These are phyloP conservation scores for Dolichallabes microphthalmus DNA, from an alignment of 2,113 vertebrate species.

Conservation along the genomic window DNA sequence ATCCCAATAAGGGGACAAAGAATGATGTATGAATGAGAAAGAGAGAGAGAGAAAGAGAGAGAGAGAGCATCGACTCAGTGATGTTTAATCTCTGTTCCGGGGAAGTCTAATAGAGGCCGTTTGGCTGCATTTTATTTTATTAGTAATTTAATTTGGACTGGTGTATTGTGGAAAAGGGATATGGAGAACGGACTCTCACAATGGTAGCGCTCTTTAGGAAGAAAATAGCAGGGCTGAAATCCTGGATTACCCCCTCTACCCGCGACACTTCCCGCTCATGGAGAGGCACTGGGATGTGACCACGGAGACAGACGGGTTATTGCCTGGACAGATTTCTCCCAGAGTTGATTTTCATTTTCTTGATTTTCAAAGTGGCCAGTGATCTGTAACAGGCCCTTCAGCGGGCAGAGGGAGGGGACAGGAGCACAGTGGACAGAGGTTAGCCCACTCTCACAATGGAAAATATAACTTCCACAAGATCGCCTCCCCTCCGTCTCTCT, in stretches of 20 bases:
- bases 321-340: conserved; percentile 57
- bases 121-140: conserved; percentile 82
- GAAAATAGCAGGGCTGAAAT: conserved; percentile 44
- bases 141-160: conserved; percentile 80
- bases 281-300: conserved; percentile 59
- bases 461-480: conserved; percentile 22
- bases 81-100: conserved; percentile 86
- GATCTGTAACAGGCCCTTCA: conserved; percentile 58
- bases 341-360: conserved; percentile 60
- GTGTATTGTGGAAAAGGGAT: conserved; percentile 43
- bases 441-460: conserved; percentile 36
- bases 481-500: background rate
- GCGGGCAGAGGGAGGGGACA: conserved; percentile 31
- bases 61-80: conserved; percentile 78
- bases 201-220: conserved; percentile 42
- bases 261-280: conserved; percentile 56
- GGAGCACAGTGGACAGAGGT: conserved; percentile 43
- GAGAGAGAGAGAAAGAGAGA: conserved; percentile 65
- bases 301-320: conserved; percentile 53
- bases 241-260: conserved; percentile 51
- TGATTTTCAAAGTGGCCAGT: conserved; percentile 59
- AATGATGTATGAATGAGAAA: conserved; percentile 72
- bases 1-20: conserved; percentile 87
- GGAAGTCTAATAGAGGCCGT: conserved; percentile 81
- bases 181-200: conserved; percentile 48